These are phyloP conservation scores for Sclerodermus sp. DNA, from an alignment of 2,888 invertebrate genomes.

Conservation along the genomic window DNA sequence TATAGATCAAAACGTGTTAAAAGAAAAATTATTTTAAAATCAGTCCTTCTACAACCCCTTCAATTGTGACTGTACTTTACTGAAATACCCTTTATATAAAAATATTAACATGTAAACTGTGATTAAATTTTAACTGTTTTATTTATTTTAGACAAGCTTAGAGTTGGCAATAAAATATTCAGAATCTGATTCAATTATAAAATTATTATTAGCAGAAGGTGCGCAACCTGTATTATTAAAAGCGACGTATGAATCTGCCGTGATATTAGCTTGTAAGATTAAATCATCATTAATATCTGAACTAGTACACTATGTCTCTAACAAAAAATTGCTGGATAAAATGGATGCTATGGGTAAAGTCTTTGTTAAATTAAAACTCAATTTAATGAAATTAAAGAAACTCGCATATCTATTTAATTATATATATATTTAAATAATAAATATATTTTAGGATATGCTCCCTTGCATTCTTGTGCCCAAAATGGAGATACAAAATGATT, in stretches of 20 bases:
- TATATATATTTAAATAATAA: too few species aligned
- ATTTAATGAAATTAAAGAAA: background rate
- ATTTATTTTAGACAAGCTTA: conserved; percentile 41
- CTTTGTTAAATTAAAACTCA: background rate
- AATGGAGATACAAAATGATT: conserved; percentile 35
- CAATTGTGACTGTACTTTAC: too few species aligned
- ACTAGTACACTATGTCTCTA: conserved; percentile 27
- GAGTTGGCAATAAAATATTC: conserved; percentile 43
- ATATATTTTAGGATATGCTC: conserved; percentile 40
- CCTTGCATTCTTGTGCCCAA: conserved; percentile 47
- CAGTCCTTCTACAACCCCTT: too few species aligned
- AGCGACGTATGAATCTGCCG: conserved; percentile 39
- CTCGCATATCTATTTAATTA: too few species aligned
- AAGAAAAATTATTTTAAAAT: too few species aligned
- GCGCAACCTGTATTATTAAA: conserved; percentile 35
- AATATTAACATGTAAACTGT: too few species aligned
- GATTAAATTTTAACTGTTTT: too few species aligned
- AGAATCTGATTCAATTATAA: conserved; percentile 31
- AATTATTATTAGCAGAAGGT: conserved; percentile 38
- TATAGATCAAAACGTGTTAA: too few species aligned
- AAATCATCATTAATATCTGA: conserved; percentile 28
- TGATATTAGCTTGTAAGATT: conserved; percentile 41
- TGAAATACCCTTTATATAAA: too few species aligned
- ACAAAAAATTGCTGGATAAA: conserved; percentile 24
- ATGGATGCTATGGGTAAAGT: conserved; percentile 36